Conservation (phyloP, 2,113 vertebrate genomes). For the Sinocyclocheilus anophthalmus region DNA sequence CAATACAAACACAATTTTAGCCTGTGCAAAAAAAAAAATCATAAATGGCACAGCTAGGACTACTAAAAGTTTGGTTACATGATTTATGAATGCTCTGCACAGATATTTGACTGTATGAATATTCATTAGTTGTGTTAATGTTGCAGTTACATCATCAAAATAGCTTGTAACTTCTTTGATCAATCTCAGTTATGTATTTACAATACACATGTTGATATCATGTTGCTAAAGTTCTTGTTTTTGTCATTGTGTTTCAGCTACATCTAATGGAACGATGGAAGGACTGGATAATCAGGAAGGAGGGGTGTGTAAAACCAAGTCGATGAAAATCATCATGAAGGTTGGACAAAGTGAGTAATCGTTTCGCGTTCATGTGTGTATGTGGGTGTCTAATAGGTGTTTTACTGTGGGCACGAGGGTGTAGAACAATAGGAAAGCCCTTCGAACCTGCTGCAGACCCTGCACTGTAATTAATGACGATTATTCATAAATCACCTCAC, state of each 20-base stretch:
- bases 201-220: neutral
- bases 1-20: neutral
- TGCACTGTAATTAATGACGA: constrained; percentile 55
- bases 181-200: neutral
- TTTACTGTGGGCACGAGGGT: neutral
- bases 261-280: constrained; percentile 97
- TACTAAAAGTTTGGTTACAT: constrained; percentile 15
- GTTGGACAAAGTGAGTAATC: constrained; percentile 96
- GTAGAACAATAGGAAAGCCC: constrained; percentile 3
- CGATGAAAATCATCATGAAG: constrained; percentile 99
- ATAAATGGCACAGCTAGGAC: neutral
- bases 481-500: constrained; percentile 54
- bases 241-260: constrained; percentile 77
- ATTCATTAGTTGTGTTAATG: neutral
- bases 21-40: no score
- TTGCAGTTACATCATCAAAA: neutral
- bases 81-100: neutral
- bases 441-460: constrained; percentile 27
- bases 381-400: neutral
- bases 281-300: constrained; percentile 99
- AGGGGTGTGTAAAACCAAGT: constrained; percentile 96
- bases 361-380: neutral
- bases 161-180: neutral
- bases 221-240: neutral
- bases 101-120: constrained; percentile 1